Evolutionary conservation across 92 coral and sea anemone genomes (phyloP), one percentile per base, ranked within the genome.

Genomic region (Chrysogorgia sp.): DNA sequence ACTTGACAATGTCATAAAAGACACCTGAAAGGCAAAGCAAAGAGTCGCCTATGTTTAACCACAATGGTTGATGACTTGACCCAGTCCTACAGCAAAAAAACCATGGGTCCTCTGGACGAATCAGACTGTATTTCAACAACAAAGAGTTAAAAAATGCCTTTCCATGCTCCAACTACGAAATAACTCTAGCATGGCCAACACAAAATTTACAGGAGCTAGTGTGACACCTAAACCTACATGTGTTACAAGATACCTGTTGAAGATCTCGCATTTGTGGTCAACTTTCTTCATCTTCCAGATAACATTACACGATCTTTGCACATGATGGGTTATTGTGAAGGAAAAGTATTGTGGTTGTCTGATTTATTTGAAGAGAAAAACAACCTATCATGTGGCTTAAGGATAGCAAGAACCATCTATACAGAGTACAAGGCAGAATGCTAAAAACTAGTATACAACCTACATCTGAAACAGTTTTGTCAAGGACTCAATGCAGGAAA

Each of bases 231-330:
- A 50, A 50, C 34, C 29, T 7, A 58, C 29, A 58, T 62, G 14
- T 81, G 85, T 48, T 68, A 75, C 66, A 52, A 26, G 69, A 40
- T 23, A 47, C n/a, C n/a, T n/a, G n/a, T n/a, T n/a, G n/a, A n/a
- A n/a, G n/a, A n/a, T n/a, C n/a, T n/a, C n/a, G n/a, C 82, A 45
- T 83, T 83, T 53, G 17, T 74, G 29, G 33, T 87, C 31, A 63
- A 75, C 52, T 87, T 83, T 63, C 33, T 87, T 20, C 86, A 84
- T 10, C 74, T 35, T 1, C 74, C 57, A 1, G 58, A 67, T 67
- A 40, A 40, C 49, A 17, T 48, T 35, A 26, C 22, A n/a, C 12
- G 53, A 8, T 66, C 74, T 34, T 66, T 52, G 15, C 74, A 66
- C 32, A 43, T 53, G 40, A 67, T 67, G 57, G 57, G n/a, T n/a